Conservation (phyloP, 2,113 vertebrate species). For the Prionailurus bengalensis region DNA sequence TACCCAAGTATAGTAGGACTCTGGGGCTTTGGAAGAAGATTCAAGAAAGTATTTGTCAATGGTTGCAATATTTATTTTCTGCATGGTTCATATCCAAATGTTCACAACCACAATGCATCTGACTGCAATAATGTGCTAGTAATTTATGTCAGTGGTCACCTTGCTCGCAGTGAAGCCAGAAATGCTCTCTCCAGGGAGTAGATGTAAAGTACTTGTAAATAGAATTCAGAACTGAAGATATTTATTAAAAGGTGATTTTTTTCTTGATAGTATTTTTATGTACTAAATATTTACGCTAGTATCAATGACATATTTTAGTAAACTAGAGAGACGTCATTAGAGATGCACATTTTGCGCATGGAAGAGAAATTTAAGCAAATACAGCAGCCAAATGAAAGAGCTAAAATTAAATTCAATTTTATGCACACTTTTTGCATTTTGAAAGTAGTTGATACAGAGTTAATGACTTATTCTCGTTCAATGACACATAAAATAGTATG, state of each 20-base stretch:
- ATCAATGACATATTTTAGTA: slow-evolving; percentile 80
- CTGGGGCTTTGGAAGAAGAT: slow-evolving; percentile 64
- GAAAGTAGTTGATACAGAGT: slow-evolving; percentile 53
- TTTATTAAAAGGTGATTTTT: slow-evolving; percentile 94
- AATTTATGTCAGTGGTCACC: slow-evolving; percentile 85
- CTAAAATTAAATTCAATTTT: slow-evolving; percentile 53
- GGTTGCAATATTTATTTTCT: slow-evolving; percentile 88
- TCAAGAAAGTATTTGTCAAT: slow-evolving; percentile 60
- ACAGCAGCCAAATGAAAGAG: slow-evolving; percentile 73
- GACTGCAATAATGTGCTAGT: slow-evolving; percentile 91
- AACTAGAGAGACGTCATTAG: slow-evolving; percentile 75
- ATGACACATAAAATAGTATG: background rate
- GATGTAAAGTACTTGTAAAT: slow-evolving; percentile 95
- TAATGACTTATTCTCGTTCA: slow-evolving; percentile 19
- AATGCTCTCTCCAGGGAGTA: slow-evolving; percentile 87
- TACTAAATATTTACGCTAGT: slow-evolving; percentile 84
- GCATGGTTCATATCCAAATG: slow-evolving; percentile 78
- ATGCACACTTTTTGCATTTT: slow-evolving; percentile 46
- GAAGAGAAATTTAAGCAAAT: slow-evolving; percentile 76
- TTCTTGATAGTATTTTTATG: slow-evolving; percentile 88
- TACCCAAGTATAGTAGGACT: background rate
- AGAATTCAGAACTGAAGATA: slow-evolving; percentile 93
- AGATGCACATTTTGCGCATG: slow-evolving; percentile 69
- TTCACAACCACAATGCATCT: slow-evolving; percentile 90
- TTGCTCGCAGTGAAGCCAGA: slow-evolving; percentile 83